phyloP scores from a whole-genome alignment of 2,113 vertebrate species.

The Cynopterus brachyotis region DNA sequence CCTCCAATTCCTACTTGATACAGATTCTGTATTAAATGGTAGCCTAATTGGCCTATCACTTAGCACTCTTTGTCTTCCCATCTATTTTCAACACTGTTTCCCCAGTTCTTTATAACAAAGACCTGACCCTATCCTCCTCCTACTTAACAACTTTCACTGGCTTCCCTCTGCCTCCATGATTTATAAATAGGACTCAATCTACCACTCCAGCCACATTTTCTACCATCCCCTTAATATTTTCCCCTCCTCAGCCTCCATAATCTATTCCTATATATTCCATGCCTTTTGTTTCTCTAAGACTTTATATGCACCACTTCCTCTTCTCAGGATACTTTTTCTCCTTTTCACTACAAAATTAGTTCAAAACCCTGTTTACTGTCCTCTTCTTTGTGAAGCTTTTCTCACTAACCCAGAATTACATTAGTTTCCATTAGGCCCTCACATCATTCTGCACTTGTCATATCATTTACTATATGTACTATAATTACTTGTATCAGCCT shows the following conservation, averaged over 20 bases:
- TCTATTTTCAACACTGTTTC: neutral
- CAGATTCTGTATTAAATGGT: neutral
- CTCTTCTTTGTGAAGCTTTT: conserved; percentile 18
- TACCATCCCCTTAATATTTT: neutral
- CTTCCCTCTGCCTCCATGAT: neutral
- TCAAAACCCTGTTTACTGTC: neutral
- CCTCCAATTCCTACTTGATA: neutral
- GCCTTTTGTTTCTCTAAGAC: neutral
- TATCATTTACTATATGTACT: neutral
- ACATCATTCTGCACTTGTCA: neutral
- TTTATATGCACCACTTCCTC: neutral
- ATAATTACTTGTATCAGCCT: neutral
- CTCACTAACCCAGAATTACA: neutral
- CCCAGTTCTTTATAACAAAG: neutral
- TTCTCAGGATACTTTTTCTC: neutral
- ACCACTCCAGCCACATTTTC: neutral
- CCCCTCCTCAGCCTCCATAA: neutral
- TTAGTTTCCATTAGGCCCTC: neutral
- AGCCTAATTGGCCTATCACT: neutral
- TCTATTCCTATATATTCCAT: neutral
- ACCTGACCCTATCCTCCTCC: neutral
- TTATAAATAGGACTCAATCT: neutral
- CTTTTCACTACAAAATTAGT: neutral
- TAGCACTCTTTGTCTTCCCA: neutral
- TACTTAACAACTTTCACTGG: neutral